Conservation (phyloP, 2,113 vertebrate genomes). For the Danio rerio region DNA sequence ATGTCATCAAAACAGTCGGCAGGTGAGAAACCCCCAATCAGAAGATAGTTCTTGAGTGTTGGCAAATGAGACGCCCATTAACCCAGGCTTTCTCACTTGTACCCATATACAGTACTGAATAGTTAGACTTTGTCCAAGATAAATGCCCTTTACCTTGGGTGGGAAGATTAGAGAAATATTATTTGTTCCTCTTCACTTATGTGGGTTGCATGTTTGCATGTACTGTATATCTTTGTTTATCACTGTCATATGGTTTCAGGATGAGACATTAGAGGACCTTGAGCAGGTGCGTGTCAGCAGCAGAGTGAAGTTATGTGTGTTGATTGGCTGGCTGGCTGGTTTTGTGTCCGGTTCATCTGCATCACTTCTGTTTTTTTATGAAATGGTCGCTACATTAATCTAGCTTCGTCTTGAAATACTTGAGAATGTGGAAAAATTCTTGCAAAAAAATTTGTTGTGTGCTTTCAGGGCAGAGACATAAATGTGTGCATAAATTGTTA, state of each 20-base stretch:
- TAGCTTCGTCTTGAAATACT: background rate
- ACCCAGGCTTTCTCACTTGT: background rate
- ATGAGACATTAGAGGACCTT: slow-evolving; percentile 68
- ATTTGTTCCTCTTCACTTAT: slow-evolving; percentile 1
- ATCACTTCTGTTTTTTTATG: background rate
- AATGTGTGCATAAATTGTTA: background rate
- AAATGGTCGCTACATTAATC: background rate
- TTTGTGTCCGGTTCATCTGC: slow-evolving; percentile 46
- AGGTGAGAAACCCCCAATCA: background rate
- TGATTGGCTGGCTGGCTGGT: slow-evolving; percentile 50
- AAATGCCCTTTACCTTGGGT: background rate
- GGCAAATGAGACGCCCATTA: background rate
- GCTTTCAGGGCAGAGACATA: too few relatives aligned
- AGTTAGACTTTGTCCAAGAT: background rate
- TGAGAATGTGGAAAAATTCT: background rate
- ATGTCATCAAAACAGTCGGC: slow-evolving; percentile 8
- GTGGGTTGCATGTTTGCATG: slow-evolving; percentile 30
- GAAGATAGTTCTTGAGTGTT: background rate
- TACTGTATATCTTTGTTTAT: slow-evolving; percentile 51
- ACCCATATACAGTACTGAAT: background rate
- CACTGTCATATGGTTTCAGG: slow-evolving; percentile 78
- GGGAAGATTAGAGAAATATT: background rate
- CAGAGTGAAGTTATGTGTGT: background rate
- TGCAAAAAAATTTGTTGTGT: background rate
- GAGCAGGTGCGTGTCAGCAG: slow-evolving; percentile 71